Conservation (phyloP, 2,888 invertebrate genomes). For the Xestoiulus laeticollis region DNA sequence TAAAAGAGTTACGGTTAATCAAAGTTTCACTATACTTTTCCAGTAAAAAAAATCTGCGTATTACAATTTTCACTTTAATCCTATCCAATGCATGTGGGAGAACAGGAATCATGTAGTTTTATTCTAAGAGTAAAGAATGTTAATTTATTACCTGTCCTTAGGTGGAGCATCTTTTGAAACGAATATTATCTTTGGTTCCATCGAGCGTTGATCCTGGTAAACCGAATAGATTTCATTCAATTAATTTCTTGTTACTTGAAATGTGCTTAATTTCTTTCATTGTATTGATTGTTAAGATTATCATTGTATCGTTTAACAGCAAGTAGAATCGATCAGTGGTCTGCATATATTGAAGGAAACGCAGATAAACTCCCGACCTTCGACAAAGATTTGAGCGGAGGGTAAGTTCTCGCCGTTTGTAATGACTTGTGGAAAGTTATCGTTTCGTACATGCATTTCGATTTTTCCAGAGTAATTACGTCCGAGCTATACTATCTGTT, state of each 20-base stretch:
- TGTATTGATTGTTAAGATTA: not conserved
- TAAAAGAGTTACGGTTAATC: too few species aligned
- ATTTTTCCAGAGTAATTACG: constrained; percentile 60
- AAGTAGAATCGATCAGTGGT: constrained; percentile 47
- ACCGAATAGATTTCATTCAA: not conserved
- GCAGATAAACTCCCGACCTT: constrained; percentile 68
- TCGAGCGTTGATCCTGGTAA: constrained; percentile 57
- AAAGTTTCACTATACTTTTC: too few species aligned
- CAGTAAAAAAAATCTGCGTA: too few species aligned
- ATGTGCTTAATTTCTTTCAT: not conserved
- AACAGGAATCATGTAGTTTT: too few species aligned
- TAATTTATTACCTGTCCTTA: constrained; percentile 56
- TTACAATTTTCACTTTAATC: too few species aligned
- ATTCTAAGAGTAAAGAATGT: not conserved
- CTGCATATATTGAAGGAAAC: constrained; percentile 72
- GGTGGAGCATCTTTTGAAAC: constrained; percentile 62
- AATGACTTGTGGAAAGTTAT: not conserved
- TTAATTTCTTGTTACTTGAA: not conserved
- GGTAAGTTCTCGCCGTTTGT: constrained; percentile 36
- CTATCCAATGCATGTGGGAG: too few species aligned
- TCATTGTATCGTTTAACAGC: constrained; percentile 48
- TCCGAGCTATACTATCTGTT: constrained; percentile 86
- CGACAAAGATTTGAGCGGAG: constrained; percentile 56
- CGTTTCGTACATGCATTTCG: not conserved
- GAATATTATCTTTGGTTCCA: constrained; percentile 62